These are phyloP conservation scores for Ochropacha duplaris DNA, from an alignment of 2,888 invertebrate species.

Conservation along the genomic window DNA sequence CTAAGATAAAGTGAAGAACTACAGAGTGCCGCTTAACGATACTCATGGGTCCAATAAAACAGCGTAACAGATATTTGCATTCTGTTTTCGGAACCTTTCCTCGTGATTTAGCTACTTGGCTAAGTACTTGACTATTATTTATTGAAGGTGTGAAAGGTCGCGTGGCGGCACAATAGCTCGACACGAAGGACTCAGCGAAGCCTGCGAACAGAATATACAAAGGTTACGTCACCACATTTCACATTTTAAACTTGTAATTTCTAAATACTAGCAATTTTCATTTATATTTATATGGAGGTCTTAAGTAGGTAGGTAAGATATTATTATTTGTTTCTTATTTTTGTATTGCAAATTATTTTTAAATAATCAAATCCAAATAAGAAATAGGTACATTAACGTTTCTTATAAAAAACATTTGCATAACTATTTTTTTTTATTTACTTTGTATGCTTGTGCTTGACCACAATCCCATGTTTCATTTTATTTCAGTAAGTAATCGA, in stretches of 20 bases:
- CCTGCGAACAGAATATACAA: not conserved
- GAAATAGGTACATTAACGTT: too few species aligned
- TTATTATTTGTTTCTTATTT: too few species aligned
- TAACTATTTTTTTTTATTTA: too few species aligned
- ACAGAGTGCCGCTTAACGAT: constrained; percentile 36
- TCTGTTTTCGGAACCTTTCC: constrained; percentile 2
- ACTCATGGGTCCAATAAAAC: constrained; percentile 46
- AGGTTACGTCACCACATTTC: not conserved
- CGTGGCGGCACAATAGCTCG: not conserved
- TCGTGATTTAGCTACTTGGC: not conserved
- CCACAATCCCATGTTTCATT: too few species aligned
- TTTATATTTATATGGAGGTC: too few species aligned
- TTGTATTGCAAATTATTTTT: too few species aligned
- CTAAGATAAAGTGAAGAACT: constrained; percentile 47
- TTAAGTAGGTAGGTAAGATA: too few species aligned
- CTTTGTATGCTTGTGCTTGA: too few species aligned
- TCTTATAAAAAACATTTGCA: too few species aligned
- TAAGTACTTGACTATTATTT: constrained; percentile 7
- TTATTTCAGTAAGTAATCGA: too few species aligned
- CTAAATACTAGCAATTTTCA: not conserved
- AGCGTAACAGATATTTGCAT: constrained; percentile 39
- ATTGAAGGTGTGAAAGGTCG: constrained; percentile 5
- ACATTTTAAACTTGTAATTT: not conserved
- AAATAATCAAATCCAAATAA: too few species aligned
- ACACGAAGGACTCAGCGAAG: not conserved